phyloP scores from a whole-genome alignment of 2,797 vertebrate species.

The Halcyon leucocephala region DNA sequence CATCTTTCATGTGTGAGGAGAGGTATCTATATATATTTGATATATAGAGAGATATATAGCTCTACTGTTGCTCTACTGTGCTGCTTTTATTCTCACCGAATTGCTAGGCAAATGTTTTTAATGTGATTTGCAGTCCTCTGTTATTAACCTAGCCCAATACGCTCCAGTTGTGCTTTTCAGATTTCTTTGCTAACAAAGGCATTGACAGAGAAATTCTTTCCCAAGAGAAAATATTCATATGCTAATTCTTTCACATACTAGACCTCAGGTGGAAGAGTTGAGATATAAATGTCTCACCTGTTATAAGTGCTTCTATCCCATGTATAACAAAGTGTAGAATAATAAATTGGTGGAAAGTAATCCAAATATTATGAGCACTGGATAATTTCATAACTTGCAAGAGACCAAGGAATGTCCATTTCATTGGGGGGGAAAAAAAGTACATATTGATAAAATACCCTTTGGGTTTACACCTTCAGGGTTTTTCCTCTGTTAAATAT shows the following conservation, averaged over 20 bases:
- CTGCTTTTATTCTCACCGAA: not conserved
- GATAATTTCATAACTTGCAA: not conserved
- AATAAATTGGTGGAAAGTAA: not conserved
- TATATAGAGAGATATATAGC: no score
- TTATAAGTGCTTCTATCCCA: not conserved
- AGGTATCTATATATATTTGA: not conserved
- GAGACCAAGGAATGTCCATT: not conserved
- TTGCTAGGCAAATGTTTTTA: not conserved
- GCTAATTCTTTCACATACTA: not conserved
- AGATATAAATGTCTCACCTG: not conserved
- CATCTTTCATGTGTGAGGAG: not conserved
- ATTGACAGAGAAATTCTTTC: conserved; percentile 14
- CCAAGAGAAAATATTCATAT: not conserved
- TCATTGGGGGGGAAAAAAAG: not conserved
- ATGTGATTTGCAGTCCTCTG: not conserved
- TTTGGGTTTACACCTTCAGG: not conserved
- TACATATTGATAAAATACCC: not conserved
- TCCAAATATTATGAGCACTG: not conserved
- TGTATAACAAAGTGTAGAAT: not conserved
- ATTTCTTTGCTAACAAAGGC: not conserved
- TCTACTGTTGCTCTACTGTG: not conserved
- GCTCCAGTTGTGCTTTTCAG: not conserved
- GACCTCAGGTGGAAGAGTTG: not conserved
- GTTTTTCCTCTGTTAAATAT: not conserved
- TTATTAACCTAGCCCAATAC: not conserved